Evolutionary conservation across 2,113 vertebrate genomes (phyloP).

Genomic region (Anoura caudifer): DNA sequence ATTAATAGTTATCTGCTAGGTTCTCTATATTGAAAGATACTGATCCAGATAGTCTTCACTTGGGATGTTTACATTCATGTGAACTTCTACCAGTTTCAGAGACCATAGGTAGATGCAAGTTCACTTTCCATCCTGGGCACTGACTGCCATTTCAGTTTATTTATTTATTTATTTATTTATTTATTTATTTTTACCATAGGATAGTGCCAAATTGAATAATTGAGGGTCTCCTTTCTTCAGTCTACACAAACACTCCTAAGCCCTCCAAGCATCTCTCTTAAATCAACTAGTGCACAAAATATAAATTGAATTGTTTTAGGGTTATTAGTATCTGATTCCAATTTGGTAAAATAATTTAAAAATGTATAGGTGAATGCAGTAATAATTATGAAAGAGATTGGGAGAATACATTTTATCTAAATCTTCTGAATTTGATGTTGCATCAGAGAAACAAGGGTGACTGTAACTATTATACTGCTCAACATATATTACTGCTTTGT

Average conservation of each 20-base stretch:
- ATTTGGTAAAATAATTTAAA: background rate
- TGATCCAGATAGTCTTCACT: background rate
- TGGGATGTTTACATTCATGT: background rate
- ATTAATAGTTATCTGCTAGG: background rate
- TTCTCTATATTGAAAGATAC: background rate
- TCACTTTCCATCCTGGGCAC: constrained; percentile 17
- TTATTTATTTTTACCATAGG: constrained; percentile 43
- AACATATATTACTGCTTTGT: background rate
- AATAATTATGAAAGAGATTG: background rate
- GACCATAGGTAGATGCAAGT: constrained; percentile 17
- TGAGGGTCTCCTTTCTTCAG: constrained; percentile 40
- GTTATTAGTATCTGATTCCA: background rate
- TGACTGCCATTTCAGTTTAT: constrained; percentile 60
- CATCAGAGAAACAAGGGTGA: background rate
- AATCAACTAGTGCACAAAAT: background rate
- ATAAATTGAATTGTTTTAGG: background rate
- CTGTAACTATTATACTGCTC: background rate
- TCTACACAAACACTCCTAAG: constrained; percentile 62
- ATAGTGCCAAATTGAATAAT: background rate
- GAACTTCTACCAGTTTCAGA: constrained; percentile 28
- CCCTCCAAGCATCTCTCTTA: background rate
- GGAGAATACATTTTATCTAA: background rate
- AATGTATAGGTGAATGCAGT: background rate
- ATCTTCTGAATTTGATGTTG: background rate
- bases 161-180: too few relatives aligned